Evolutionary conservation across 2,113 vertebrate species (phyloP), one percentile per base, ranked within the genome.

Genomic region (Cryptotis parvus): DNA sequence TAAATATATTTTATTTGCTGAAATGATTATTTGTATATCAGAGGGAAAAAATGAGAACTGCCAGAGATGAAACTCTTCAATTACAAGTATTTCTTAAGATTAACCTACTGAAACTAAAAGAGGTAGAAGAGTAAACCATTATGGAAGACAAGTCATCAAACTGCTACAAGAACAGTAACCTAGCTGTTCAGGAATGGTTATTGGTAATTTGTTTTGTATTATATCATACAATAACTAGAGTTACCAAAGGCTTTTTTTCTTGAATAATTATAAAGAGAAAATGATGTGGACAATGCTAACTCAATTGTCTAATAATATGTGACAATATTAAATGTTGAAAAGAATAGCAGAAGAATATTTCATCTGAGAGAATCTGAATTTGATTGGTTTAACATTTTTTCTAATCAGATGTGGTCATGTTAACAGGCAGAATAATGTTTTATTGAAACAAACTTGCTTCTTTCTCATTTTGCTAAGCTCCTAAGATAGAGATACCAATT

Each of bases 11-110:
- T 97, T 92, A 96, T 92, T 95, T 96, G 96, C 95, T 95, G 96
- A 88, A 97, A 84, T 96, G 2, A 87, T 94, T 98, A 97, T 98
- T 98, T 98, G 98, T 97, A 94, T 97, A 97, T 94, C 83, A 92
- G 91, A 94, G 39, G 91, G 76, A 2, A 37, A 94, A 87, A 95
- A 94, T 76, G 82, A 90, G 77, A 91, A 95, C 68, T 95, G 95
- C 75, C 65, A 80, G 75, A 90, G 41, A 93, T 87, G 49, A 84
- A 95, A 96, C 49, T 94, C 89, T 89, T 91, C 73, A 89, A 95
- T 72, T 97, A 77, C 31, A 94, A 95, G 66, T 84, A 92, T 96
- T 96, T 86, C 89, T 87, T 70, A 52, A 87, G 73, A 96, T 85
- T 84, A 81, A 45, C 81, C 73, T 94, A 86, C 84, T 95, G 65